These are phyloP conservation scores for Clarias gariepinus DNA, from an alignment of 2,113 vertebrate species.

Conservation along the genomic window DNA sequence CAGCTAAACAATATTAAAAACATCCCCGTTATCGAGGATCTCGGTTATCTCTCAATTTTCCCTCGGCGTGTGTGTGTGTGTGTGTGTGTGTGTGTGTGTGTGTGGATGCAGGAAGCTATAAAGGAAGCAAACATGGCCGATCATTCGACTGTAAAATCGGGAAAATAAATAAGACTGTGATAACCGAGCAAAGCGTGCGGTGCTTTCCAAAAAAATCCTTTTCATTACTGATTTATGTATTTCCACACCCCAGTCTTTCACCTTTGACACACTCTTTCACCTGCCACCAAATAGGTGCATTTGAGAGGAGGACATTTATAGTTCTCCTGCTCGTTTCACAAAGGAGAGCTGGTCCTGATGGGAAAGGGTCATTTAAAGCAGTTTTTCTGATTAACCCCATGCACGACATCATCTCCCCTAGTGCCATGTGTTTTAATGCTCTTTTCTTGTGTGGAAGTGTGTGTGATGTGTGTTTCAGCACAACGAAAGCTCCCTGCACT, in stretches of 20 bases:
- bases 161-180: slow-evolving; percentile 40
- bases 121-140: slow-evolving; percentile 3
- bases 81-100: neutral
- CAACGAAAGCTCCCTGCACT: neutral
- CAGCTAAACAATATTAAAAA: neutral
- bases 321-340: neutral
- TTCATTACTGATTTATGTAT: slow-evolving; percentile 28
- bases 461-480: neutral
- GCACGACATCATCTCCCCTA: neutral
- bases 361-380: neutral
- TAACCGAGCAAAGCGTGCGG: neutral
- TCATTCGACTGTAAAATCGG: slow-evolving; percentile 24
- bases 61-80: too few relatives aligned
- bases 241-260: neutral
- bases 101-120: neutral
- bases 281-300: neutral
- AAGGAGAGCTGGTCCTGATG: neutral
- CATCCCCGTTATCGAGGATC: neutral
- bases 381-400: neutral
- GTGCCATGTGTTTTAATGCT: neutral
- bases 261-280: neutral
- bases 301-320: neutral
- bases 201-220: slow-evolving; percentile 23
- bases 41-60: neutral
- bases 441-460: neutral